Base-by-base conservation (phyloP, 2,888 invertebrate species). In the Folsomia candida region DNA sequence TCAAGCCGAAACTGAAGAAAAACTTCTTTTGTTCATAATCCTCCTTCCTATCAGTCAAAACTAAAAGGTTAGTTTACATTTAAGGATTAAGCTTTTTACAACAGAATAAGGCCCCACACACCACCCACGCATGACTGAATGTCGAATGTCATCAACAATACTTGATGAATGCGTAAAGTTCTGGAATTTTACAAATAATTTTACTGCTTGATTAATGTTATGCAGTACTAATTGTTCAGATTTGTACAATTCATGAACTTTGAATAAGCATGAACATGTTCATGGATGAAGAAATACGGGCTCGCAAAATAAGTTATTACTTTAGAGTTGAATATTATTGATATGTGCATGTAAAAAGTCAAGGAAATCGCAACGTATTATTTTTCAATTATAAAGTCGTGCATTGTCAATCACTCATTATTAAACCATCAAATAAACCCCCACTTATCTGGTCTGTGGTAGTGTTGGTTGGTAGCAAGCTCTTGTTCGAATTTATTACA, bases 21-120 rank as follows among this genome's bases (percentile, higher is more conserved):
- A 57, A 20, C 26, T 51, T 51, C 22, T 54, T 22, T 59, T 47
- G 58, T 47, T 37, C 58, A 59, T 67, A 60, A 59, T 67, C 67
- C 58, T 67, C n/a, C 67, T 67, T 59, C 66, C 25, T 59, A 59
- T 67, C 29, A 67, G 28, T 67, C 67, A 54, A 54, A 54, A 54
- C 54, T 22, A 14, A 54, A 18, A 37, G 4, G 37, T 37, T 37
- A 37, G 37, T 37, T 37, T 37, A 37, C 37, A 37, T 37, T 37
- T 37, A 14, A 37, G 37, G 37, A 37, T 37, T 37, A 37, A 14
- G 37, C 37, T 14, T 37, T n/a, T n/a, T n/a, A n/a, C n/a, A n/a
- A n/a, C n/a, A n/a, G n/a, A n/a, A n/a, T n/a, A n/a, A n/a, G n/a
- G n/a, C n/a, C n/a, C n/a, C n/a, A n/a, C n/a, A n/a, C n/a, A n/a